Evolutionary conservation across 1,140 invertebrate species (phyloP), one percentile per base, ranked within the genome.

Genomic region (Gonioctena quinquepunctata): DNA sequence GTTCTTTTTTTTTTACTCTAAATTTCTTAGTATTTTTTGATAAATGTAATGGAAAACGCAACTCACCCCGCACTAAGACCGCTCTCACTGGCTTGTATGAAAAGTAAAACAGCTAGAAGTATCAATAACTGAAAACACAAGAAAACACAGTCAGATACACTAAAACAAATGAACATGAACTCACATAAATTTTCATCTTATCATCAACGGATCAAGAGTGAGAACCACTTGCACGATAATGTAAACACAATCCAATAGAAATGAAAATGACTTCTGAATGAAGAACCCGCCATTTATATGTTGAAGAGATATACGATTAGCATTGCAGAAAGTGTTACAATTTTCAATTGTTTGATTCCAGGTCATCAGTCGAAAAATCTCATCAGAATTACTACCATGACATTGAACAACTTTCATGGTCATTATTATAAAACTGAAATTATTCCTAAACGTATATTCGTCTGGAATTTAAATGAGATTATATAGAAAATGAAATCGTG

Each of bases 351-450:
- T 42, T 42, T 18, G 18, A 28, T 23, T 19, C n/a, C 26, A 68
- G 27, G 21, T 56, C 54, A 49, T 28, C 22, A 60, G 56, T 18
- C 28, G n/a, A 68, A 60, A 68, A 67, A 56, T 68, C 56, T 59
- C 54, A 68, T 68, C 66, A 68, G 28, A 60, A 68, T 68, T 59
- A 22, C 56, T 60, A 54, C 28, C 33, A 25, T 68, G 56, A 33
- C 54, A 60, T 60, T 59, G 56, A 68, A 60, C 23, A 42, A 33
- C 54, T 68, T 68, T 68, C 66, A 49, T 68, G 66, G 66, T 56
- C 56, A 68, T 68, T 68, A 42, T 60, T 25, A 68, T 60, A 68
- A 61, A 33, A 61, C 59, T 27, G 16, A 28, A 23, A 61, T 54
- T 42, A 42, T 42, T 42, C 16, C 33, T 42, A 42, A 42, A 42